Conservation (phyloP, 2,888 invertebrate genomes). For the Spilarctia lutea region DNA sequence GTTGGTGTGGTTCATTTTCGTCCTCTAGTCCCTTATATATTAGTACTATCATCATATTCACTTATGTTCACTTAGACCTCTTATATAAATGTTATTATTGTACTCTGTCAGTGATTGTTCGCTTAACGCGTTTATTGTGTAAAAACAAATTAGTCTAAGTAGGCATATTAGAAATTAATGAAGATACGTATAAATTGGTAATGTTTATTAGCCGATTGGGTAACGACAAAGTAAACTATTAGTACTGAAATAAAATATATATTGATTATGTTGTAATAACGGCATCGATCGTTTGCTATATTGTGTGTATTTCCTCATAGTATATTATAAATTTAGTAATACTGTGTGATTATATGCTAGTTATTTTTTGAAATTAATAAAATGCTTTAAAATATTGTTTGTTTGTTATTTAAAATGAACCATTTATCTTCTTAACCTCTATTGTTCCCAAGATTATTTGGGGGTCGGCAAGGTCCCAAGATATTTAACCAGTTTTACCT, state of each 20-base stretch:
- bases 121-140: constrained; percentile 60
- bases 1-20: constrained; percentile 35
- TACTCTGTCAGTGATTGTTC: constrained; percentile 54
- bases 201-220: constrained; percentile 73
- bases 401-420: neutral
- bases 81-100: constrained; percentile 32
- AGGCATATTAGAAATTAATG: constrained; percentile 69
- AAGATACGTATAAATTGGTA: constrained; percentile 71
- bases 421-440: too few species aligned
- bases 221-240: constrained; percentile 63
- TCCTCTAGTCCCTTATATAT: constrained; percentile 59
- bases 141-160: constrained; percentile 78
- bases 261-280: constrained; percentile 64
- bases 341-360: constrained; percentile 83
- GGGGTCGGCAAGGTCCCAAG: too few species aligned
- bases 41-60: constrained; percentile 53
- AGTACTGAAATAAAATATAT: constrained; percentile 72
- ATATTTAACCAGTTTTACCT: too few species aligned
- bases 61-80: constrained; percentile 36
- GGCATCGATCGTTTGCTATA: constrained; percentile 63
- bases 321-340: constrained; percentile 79
- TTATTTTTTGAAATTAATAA: constrained; percentile 85
- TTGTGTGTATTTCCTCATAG: constrained; percentile 81
- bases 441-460: too few species aligned
- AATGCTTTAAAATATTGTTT: constrained; percentile 72